phyloP scores from a whole-genome alignment of 2,113 vertebrate genomes.

The Tragelaphus imberbis region DNA sequence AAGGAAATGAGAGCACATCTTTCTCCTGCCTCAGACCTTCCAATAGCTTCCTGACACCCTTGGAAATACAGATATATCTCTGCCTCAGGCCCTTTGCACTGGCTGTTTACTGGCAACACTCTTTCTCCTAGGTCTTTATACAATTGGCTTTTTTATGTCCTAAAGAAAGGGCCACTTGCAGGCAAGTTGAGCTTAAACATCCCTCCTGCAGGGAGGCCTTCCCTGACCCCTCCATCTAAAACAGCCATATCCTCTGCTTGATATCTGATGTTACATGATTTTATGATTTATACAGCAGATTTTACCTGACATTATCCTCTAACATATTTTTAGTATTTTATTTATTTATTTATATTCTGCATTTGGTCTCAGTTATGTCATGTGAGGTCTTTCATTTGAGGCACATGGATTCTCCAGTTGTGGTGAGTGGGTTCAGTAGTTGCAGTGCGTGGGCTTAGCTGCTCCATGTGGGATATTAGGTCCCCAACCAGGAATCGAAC shows the following conservation, averaged over 20 bases:
- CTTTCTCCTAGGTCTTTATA: neutral
- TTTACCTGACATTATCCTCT: neutral
- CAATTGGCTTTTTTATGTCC: neutral
- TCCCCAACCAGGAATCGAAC: neutral
- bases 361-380: neutral
- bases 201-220: neutral
- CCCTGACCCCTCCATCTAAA: neutral
- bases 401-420: neutral
- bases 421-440: neutral
- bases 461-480: neutral
- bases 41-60: neutral
- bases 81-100: neutral
- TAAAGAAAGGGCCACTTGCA: neutral
- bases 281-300: neutral
- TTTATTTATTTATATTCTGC: neutral
- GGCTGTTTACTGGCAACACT: neutral
- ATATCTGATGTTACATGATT: neutral
- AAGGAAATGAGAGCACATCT: neutral
- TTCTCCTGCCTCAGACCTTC: neutral
- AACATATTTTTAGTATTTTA: neutral
- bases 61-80: neutral
- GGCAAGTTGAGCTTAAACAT: slow-evolving; percentile 13
- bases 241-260: neutral
- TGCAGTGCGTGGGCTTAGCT: neutral
- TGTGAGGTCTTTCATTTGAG: neutral